A percentile compares a stretch with the other conserved stretches of the same genome.
Evolutionary conservation across 2,797 vertebrate genomes (phyloP).

Genomic region (Sternotherus odoratus): DNA sequence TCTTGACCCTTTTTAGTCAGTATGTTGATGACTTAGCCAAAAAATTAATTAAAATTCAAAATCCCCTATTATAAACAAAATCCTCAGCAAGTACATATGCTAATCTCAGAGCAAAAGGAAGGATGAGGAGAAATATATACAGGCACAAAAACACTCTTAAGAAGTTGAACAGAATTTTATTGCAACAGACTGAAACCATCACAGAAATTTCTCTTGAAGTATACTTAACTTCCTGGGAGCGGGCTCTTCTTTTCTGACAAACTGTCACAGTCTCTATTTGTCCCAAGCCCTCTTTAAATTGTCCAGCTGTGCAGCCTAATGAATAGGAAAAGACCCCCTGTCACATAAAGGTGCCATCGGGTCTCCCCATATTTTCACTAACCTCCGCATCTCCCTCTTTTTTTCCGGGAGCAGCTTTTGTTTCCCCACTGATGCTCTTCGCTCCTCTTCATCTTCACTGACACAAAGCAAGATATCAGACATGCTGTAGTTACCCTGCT

Average conservation of each 20-base stretch:
- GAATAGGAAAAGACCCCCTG: not conserved
- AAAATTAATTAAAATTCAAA: not conserved
- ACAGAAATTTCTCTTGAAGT: not conserved
- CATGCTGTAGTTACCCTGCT: not conserved
- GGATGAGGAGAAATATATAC: not conserved
- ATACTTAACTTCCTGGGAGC: not conserved
- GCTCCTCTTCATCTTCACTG: not conserved
- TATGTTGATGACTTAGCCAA: not conserved
- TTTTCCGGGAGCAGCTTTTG: not conserved
- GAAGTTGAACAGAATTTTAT: not conserved
- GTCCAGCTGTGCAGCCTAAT: not conserved
- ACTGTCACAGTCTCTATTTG: no score
- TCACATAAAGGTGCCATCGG: no score
- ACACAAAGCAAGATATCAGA: not conserved
- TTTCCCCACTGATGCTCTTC: not conserved
- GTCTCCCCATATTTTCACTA: fast-evolving
- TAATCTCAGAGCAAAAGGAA: not conserved
- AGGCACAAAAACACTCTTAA: not conserved
- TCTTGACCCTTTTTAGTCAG: not conserved
- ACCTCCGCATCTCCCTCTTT: not conserved
- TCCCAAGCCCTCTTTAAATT: not conserved
- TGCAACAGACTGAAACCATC: not conserved
- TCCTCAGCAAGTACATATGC: fast-evolving
- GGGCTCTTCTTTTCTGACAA: not conserved
- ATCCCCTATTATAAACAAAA: not conserved